These are phyloP conservation scores for Drosophila rhopaloa DNA, from an alignment of 1,140 invertebrate genomes.

Conservation along the genomic window DNA sequence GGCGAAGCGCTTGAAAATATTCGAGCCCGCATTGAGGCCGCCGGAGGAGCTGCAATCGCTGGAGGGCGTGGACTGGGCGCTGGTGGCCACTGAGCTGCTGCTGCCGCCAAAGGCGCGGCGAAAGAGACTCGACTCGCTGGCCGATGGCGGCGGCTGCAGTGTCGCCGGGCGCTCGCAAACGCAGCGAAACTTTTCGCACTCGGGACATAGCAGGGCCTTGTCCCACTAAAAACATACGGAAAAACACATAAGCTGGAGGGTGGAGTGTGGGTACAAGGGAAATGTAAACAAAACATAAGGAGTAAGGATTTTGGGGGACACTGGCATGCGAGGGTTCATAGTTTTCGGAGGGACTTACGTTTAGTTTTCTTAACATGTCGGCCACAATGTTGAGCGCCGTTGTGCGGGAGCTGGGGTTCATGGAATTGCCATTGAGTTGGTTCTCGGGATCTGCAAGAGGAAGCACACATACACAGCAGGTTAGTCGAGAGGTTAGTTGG, in stretches of 20 bases:
- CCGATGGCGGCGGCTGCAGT: constrained; percentile 31
- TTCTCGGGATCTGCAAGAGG: constrained; percentile 85
- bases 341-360: constrained; percentile 87
- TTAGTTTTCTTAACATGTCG: constrained; percentile 96
- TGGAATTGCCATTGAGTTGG: constrained; percentile 88
- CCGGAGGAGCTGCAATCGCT: constrained; percentile 43
- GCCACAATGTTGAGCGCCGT: constrained; percentile 97
- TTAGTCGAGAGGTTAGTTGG: constrained; percentile 54
- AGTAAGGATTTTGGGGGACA: background rate
- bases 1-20: constrained; percentile 81
- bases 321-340: constrained; percentile 21
- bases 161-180: constrained; percentile 62
- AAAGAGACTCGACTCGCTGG: constrained; percentile 66
- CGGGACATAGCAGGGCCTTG: constrained; percentile 80
- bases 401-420: constrained; percentile 94
- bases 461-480: constrained; percentile 67
- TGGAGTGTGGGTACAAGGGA: constrained; percentile 8
- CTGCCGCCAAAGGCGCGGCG: constrained; percentile 72
- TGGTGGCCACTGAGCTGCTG: constrained; percentile 43
- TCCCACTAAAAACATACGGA: constrained; percentile 82
- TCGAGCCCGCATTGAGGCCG: constrained; percentile 71
- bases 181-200: constrained; percentile 84
- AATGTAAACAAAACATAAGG: constrained; percentile 13
- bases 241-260: constrained; percentile 50
- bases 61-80: constrained; percentile 50